Conservation (phyloP, 2,797 vertebrate genomes). For the Vespertilio murinus region DNA sequence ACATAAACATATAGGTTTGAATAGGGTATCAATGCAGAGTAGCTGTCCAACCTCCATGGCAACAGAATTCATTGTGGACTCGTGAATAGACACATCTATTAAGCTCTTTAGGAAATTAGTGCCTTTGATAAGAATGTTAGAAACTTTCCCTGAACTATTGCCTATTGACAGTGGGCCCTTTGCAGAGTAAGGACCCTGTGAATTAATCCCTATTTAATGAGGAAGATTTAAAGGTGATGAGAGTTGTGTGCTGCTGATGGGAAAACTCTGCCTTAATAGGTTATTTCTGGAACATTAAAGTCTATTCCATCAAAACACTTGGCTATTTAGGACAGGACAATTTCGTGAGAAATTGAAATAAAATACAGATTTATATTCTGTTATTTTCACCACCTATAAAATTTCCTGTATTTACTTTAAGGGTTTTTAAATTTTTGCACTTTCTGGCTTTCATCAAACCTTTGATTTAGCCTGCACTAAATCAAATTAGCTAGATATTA, state of each 20-base stretch:
- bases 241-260: constrained; percentile 50
- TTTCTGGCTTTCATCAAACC: constrained; percentile 53
- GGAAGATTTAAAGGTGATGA: constrained; percentile 58
- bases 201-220: constrained; percentile 78
- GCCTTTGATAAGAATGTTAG: constrained; percentile 64
- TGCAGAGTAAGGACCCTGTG: constrained; percentile 38
- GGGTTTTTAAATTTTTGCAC: constrained; percentile 62
- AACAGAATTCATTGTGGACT: constrained; percentile 67
- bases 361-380: constrained; percentile 62
- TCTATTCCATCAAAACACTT: constrained; percentile 56
- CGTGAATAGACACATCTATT: constrained; percentile 64
- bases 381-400: constrained; percentile 75
- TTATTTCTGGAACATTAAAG: constrained; percentile 59
- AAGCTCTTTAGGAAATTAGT: constrained; percentile 42
- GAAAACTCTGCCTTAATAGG: constrained; percentile 38
- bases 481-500: constrained; percentile 61
- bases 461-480: constrained; percentile 57
- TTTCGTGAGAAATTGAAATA: constrained; percentile 63
- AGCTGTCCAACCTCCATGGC: constrained; percentile 59
- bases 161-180: constrained; percentile 60
- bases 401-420: constrained; percentile 56
- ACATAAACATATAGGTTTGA: constrained; percentile 23
- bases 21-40: constrained; percentile 42
- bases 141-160: constrained; percentile 14
- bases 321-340: constrained; percentile 27